Conservation (phyloP, 2,888 invertebrate genomes). For the Brachylomia viminalis region DNA sequence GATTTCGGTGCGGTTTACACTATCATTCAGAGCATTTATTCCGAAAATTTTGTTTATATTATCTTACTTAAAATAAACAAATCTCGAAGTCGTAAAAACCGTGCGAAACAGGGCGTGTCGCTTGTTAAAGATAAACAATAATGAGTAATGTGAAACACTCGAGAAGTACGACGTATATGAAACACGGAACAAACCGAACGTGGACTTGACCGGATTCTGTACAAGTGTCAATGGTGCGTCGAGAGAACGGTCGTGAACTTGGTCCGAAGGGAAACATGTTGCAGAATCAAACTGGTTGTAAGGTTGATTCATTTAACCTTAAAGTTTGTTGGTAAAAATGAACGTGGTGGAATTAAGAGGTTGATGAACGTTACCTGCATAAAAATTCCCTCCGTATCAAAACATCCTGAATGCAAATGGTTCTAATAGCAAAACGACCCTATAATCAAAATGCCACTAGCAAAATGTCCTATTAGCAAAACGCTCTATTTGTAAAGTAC, state of each 20-base stretch:
- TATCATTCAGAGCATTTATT: too few species aligned
- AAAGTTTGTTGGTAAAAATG: background rate
- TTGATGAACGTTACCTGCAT: background rate
- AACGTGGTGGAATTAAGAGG: background rate
- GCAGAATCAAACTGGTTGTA: background rate
- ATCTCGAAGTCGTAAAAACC: background rate
- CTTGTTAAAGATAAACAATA: background rate
- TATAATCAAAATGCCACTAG: too few species aligned
- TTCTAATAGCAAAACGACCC: too few species aligned
- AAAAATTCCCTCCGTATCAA: too few species aligned
- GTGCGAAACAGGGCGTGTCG: background rate
- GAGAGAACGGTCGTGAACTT: slow-evolving; percentile 58
- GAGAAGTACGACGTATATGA: slow-evolving; percentile 8
- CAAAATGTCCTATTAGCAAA: too few species aligned
- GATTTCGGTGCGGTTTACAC: too few species aligned
- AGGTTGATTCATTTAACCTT: background rate
- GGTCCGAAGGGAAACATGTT: background rate
- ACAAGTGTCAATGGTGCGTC: slow-evolving; percentile 60
- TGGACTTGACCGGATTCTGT: slow-evolving; percentile 68
- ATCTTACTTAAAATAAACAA: background rate
- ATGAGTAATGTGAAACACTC: slow-evolving; percentile 5
- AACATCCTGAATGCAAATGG: too few species aligned
- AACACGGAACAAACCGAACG: slow-evolving; percentile 48
- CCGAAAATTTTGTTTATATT: too few species aligned
- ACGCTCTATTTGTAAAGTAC: too few species aligned